Evolutionary conservation across 2,797 vertebrate species (phyloP).

Genomic region (Sebastes trivittatus): DNA sequence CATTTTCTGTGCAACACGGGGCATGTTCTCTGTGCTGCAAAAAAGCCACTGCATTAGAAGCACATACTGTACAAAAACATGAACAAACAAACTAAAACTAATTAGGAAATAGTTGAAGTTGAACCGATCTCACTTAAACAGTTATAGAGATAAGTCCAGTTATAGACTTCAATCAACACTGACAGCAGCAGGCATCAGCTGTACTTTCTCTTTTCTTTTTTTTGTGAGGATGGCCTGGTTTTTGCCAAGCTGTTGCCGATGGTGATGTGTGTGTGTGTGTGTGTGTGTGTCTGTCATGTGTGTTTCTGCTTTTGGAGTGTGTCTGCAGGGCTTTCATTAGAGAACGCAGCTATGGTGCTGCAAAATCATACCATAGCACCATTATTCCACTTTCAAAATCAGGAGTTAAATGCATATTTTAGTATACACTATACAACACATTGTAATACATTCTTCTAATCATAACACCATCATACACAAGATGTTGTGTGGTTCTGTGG

Average conservation of each 20-base stretch:
- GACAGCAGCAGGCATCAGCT: slow-evolving; percentile 25
- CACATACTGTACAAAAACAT: background rate
- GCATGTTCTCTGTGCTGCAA: slow-evolving; percentile 5
- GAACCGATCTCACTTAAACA: background rate
- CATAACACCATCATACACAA: background rate
- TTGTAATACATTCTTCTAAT: background rate
- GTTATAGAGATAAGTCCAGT: background rate
- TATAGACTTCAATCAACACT: background rate
- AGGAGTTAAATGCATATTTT: background rate
- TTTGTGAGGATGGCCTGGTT: slow-evolving; percentile 22
- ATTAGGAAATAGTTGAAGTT: background rate
- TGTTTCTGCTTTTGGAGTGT: slow-evolving; percentile 8
- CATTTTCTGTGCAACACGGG: background rate
- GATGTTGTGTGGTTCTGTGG: background rate
- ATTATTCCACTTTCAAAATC: background rate
- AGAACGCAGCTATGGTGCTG: background rate
- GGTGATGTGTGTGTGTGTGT: slow-evolving; percentile 2
- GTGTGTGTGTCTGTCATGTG: background rate
- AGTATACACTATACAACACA: background rate
- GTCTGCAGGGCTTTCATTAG: slow-evolving; percentile 19
- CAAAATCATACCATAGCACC: background rate
- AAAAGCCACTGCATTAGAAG: background rate
- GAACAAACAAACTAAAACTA: background rate
- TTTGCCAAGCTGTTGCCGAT: slow-evolving; percentile 3
- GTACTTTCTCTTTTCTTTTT: background rate